These are phyloP conservation scores for Drosophila leontia DNA, from an alignment of 1,140 invertebrate species.

Conservation along the genomic window DNA sequence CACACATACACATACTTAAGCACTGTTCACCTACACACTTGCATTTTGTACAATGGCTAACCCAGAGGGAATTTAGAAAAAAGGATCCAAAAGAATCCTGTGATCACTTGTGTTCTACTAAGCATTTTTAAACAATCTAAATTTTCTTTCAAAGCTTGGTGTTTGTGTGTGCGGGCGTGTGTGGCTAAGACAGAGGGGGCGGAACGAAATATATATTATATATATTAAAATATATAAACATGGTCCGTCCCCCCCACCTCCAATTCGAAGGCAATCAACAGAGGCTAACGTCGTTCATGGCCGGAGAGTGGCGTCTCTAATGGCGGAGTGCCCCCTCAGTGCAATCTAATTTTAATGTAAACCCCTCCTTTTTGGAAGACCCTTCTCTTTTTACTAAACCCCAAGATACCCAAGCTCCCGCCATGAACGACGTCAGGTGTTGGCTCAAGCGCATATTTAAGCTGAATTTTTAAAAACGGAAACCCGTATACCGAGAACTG, in stretches of 20 bases:
- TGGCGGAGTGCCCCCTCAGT: slow-evolving; percentile 22
- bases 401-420: slow-evolving; percentile 35
- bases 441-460: slow-evolving; percentile 68
- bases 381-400: slow-evolving; percentile 37
- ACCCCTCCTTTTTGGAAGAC: slow-evolving; percentile 21
- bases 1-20: slow-evolving; percentile 38
- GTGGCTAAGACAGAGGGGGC: slow-evolving; percentile 7
- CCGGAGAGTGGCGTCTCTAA: slow-evolving; percentile 28
- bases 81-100: slow-evolving; percentile 1
- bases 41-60: slow-evolving; percentile 43
- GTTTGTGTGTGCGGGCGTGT: slow-evolving; percentile 26
- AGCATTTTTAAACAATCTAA: slow-evolving; percentile 5
- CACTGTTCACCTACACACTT: slow-evolving; percentile 29
- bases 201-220: slow-evolving; percentile 11
- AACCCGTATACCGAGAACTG: slow-evolving; percentile 44
- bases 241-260: not conserved
- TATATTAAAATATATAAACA: not conserved
- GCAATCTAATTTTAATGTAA: slow-evolving; percentile 50
- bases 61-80: slow-evolving; percentile 12
- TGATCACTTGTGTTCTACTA: slow-evolving; percentile 33
- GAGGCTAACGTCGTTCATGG: slow-evolving; percentile 74
- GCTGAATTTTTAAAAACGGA: slow-evolving; percentile 27
- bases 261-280: slow-evolving; percentile 66
- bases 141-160: slow-evolving; percentile 21
- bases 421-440: slow-evolving; percentile 79